Evolutionary conservation across 2,888 invertebrate genomes (phyloP).

Genomic region (Cetonia aurata): DNA sequence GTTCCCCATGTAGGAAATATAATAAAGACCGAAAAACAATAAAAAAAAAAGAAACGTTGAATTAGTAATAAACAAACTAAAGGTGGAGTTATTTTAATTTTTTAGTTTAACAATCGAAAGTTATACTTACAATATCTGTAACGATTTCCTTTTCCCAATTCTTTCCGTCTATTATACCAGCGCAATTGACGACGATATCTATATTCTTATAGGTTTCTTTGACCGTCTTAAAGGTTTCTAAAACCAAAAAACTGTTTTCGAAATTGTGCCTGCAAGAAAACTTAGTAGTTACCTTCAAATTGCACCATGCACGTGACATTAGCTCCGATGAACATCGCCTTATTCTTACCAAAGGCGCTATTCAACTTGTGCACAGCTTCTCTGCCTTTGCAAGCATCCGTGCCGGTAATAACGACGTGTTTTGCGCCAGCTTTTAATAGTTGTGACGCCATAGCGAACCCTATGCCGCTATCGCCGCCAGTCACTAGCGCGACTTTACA

Average conservation of each 20-base stretch:
- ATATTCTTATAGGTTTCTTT: conserved; percentile 51
- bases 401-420: conserved; percentile 59
- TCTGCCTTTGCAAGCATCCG: conserved; percentile 57
- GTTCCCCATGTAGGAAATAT: too few relatives aligned
- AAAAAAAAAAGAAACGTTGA: too few relatives aligned
- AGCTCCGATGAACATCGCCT: conserved; percentile 59
- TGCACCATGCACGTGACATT: conserved; percentile 60
- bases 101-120: neutral
- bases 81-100: too few relatives aligned
- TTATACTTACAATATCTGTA: conserved; percentile 57
- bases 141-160: conserved; percentile 62
- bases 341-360: conserved; percentile 59
- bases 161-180: conserved; percentile 60
- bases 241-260: conserved; percentile 32
- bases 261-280: neutral
- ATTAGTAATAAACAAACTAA: too few relatives aligned
- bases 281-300: conserved; percentile 56
- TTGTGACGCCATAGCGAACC: conserved; percentile 65
- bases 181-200: conserved; percentile 59
- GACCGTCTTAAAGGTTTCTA: conserved; percentile 55
- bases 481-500: conserved; percentile 67
- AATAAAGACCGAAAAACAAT: too few relatives aligned
- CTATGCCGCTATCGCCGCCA: conserved; percentile 67
- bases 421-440: conserved; percentile 65
- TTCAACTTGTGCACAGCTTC: conserved; percentile 59